Base-by-base conservation (phyloP, 2,113 vertebrate genomes). In the Aspiorhynchus laticeps region DNA sequence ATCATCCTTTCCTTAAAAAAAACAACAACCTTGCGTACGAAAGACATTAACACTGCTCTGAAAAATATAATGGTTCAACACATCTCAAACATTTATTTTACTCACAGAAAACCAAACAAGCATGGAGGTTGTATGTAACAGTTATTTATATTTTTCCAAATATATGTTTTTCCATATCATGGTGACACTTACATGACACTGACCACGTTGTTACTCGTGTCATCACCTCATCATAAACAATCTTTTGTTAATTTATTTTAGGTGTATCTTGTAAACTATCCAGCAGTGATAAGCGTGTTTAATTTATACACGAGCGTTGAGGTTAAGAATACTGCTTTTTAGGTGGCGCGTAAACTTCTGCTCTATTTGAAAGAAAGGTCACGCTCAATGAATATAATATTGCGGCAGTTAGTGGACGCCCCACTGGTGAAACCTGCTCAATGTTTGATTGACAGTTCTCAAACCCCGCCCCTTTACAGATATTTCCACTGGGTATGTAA, bases 401-500 rank as follows among this genome's bases (percentile, higher is more conserved):
- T 89, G 88, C 90, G 85, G 88, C 87, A 90, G 74, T 86, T 74
- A 85, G 82, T 61, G 51, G 78, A 61, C 83, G 56, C 86, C 63
- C 83, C 67, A 51, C 83, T 81, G 59, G 71, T 81, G 59, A 88
- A 84, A 79, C 87, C 87, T 75, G 80, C 87, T 73, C 71, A 78
- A 69, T 11, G 80, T 56, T 78, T 84, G 88, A 89, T 75, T 90
- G 87, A 90, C 84, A 88, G 85, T 48, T 87, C 28, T 59, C 71
- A 74, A 79, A 75, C 75, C 89, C 80, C 85, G 84, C 89, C 86
- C 82, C 65, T 82, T 86, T 26, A 36, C 84, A n/a, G 31, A 56
- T 67, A 14, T 31, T 71, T 63, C 21, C 56, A 28, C 14, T 65
- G 80, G n/a, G 41, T 48, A 82, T 21, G 61, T 48, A 48, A 67